These are phyloP conservation scores for Rhopalosiphum padi DNA, from an alignment of 1,140 invertebrate species.

Conservation along the genomic window DNA sequence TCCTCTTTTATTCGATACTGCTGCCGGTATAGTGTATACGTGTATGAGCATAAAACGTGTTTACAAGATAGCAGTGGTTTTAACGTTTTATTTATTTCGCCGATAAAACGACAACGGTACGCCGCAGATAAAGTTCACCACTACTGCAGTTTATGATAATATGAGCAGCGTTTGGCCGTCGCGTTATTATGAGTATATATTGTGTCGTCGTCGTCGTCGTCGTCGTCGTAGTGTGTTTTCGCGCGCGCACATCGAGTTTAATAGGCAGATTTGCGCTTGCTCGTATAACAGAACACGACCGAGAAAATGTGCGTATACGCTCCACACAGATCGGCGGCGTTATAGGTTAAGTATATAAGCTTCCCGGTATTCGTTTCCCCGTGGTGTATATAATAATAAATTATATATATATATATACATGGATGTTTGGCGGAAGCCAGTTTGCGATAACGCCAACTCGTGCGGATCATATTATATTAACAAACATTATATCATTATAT, in stretches of 20 bases:
- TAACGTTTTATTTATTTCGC: background rate
- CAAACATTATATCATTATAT: background rate
- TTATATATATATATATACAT: background rate
- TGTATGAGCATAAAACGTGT: background rate
- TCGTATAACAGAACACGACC: background rate
- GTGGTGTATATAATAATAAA: background rate
- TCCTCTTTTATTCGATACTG: background rate
- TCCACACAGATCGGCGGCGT: background rate
- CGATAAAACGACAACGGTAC: background rate
- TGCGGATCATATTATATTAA: background rate
- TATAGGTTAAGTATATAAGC: background rate
- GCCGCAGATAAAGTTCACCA: background rate
- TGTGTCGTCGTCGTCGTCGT: background rate
- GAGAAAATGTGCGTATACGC: background rate
- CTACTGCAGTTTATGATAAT: background rate
- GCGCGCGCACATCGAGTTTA: background rate
- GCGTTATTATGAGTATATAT: background rate
- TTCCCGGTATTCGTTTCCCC: background rate
- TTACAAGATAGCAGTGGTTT: background rate
- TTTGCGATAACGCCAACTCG: background rate
- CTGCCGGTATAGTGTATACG: too few relatives aligned
- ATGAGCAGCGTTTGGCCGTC: background rate
- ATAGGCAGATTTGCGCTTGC: background rate
- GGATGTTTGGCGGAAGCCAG: background rate
- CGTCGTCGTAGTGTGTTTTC: background rate